Evolutionary conservation across 1,140 invertebrate species (phyloP).

Genomic region (Lineus longissimus): DNA sequence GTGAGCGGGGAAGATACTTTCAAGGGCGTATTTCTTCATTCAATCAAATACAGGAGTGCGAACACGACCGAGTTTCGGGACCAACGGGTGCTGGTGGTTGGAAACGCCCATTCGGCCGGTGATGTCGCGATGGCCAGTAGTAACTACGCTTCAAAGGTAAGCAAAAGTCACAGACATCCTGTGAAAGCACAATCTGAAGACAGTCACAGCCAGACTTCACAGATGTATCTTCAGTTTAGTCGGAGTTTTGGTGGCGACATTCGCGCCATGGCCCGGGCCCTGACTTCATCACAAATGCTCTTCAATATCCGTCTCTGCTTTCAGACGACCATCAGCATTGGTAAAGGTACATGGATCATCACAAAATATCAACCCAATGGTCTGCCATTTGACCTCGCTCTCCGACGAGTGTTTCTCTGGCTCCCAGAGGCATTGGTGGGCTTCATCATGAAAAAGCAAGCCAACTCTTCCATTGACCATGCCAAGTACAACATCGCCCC

Average conservation of each 20-base stretch:
- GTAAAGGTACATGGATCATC: neutral
- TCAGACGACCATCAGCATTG: neutral
- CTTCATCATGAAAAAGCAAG: neutral
- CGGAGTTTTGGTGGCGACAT: too few relatives aligned
- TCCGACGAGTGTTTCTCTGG: neutral
- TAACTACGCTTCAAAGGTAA: neutral
- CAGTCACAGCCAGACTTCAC: too few relatives aligned
- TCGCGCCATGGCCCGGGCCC: too few relatives aligned
- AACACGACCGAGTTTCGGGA: neutral
- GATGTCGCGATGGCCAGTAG: neutral
- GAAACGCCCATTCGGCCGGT: constrained; percentile 3
- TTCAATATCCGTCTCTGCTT: too few relatives aligned
- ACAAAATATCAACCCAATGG: neutral
- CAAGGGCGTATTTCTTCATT: neutral
- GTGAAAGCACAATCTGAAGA: too few relatives aligned
- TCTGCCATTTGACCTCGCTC: neutral
- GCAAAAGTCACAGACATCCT: neutral
- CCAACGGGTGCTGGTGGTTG: neutral
- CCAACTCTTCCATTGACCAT: neutral
- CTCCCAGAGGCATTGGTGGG: neutral
- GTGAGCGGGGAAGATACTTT: neutral
- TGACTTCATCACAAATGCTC: neutral
- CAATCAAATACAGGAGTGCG: neutral
- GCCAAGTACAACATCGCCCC: neutral
- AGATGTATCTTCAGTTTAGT: too few relatives aligned